These are phyloP conservation scores for Cylindroiulus punctatus DNA, from an alignment of 2,888 invertebrate species.

Conservation along the genomic window DNA sequence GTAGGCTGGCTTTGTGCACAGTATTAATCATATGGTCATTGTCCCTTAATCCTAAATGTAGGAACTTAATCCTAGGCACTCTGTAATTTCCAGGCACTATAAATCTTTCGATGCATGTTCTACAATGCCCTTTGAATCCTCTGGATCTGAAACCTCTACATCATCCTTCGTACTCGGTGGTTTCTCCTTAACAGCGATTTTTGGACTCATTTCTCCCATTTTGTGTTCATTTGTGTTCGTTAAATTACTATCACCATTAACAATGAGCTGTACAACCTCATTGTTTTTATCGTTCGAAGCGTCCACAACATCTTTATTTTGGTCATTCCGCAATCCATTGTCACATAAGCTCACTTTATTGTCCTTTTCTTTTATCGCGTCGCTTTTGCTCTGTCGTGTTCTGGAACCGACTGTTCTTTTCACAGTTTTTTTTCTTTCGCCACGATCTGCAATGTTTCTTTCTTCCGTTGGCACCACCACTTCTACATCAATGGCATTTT, in stretches of 20 bases:
- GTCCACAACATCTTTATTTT: neutral
- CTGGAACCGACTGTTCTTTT: neutral
- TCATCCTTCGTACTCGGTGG: neutral
- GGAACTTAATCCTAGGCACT: conserved; percentile 31
- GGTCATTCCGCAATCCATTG: neutral
- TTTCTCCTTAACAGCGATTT: neutral
- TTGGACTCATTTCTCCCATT: neutral
- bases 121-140: neutral
- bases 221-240: neutral
- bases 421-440: neutral
- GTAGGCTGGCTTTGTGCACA: neutral
- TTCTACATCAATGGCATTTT: neutral
- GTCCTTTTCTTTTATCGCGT: neutral
- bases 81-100: conserved; percentile 42
- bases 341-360: neutral
- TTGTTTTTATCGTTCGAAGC: neutral
- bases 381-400: neutral
- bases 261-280: neutral
- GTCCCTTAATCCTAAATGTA: neutral
- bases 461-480: neutral
- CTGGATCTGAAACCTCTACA: neutral
- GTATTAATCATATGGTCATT: neutral
- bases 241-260: neutral
- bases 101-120: conserved; percentile 20
- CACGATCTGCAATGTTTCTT: neutral